These are phyloP conservation scores for Nesoenas mayeri DNA, from an alignment of 2,113 vertebrate species.

Conservation along the genomic window DNA sequence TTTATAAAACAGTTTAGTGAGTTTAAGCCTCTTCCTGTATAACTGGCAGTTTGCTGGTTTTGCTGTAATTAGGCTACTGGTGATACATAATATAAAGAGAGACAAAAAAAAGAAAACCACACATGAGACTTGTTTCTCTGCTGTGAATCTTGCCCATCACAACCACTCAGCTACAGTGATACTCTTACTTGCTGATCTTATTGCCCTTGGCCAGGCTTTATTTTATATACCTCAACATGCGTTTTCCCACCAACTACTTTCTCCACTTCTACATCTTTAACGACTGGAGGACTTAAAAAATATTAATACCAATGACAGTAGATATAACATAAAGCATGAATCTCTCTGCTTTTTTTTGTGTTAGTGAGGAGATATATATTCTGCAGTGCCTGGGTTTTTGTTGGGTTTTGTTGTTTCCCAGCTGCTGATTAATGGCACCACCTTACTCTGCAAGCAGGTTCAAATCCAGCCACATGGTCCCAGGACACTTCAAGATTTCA, in stretches of 20 bases:
- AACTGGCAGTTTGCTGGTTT: constrained; percentile 73
- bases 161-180: not conserved
- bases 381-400: not conserved
- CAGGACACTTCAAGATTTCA: constrained; percentile 62
- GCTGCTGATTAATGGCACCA: constrained; percentile 59
- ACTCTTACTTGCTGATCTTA: not conserved
- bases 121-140: constrained; percentile 6
- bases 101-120: constrained; percentile 43
- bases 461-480: constrained; percentile 55
- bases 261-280: not conserved
- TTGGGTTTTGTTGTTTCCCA: constrained; percentile 33
- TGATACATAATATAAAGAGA: constrained; percentile 59
- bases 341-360: not conserved
- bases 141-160: not conserved
- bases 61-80: constrained; percentile 77
- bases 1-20: constrained; percentile 81
- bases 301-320: not conserved
- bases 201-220: not conserved
- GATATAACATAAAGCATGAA: not conserved
- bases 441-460: constrained; percentile 13
- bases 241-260: not conserved
- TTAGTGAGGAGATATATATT: not conserved
- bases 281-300: not conserved
- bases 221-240: not conserved
- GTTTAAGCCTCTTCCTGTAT: constrained; percentile 80